Base-by-base conservation (phyloP, 1,140 invertebrate genomes). In the Caerostris extrusa region DNA sequence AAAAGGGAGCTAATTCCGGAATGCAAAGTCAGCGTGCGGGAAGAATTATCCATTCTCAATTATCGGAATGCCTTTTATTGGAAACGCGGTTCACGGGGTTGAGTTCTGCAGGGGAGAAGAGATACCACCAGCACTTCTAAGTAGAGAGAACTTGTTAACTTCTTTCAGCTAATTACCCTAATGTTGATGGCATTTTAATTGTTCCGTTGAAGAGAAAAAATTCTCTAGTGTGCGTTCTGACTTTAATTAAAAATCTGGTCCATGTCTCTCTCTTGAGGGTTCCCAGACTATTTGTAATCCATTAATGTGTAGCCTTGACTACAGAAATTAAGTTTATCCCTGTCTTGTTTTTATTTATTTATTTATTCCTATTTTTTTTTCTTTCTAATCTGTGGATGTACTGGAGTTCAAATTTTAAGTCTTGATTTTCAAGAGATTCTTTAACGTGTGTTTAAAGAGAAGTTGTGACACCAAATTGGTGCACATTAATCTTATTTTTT, bases 161-260 rank as follows among this genome's bases (percentile, higher is more conserved):
- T 89, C 64, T 61, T 55, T 87, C 85, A 53, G 55, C 14, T 89
- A 89, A 89, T 89, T 89, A 89, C 60, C 87, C 19, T 61, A 69
- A 69, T 89, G 87, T 71, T 89, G 87, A 89, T 89, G 87, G 64
- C 87, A 89, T 89, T 89, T 89, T 89, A 89, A 89, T 89, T 89
- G 87, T 89, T 89, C 87, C 53, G 50, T 56, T 69, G 34, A 69
- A 53, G 4, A 14, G 58, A 53, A 87, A n/a, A 87, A 87, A 87
- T 10, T 7, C 57, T 12, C 19, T 7, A 34, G 7, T 50, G 85
- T n/a, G 64, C 6, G 58, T 5, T 10, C 10, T 7, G 60, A 61
- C 57, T 87, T 64, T 87, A 61, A 87, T 87, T 87, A 87, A 87
- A 87, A 87, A 87, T 87, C 85, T 67, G 58, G 85, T 87, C 58